Evolutionary conservation across 1,140 invertebrate species (phyloP).

Genomic region (Aphelinus certus): DNA sequence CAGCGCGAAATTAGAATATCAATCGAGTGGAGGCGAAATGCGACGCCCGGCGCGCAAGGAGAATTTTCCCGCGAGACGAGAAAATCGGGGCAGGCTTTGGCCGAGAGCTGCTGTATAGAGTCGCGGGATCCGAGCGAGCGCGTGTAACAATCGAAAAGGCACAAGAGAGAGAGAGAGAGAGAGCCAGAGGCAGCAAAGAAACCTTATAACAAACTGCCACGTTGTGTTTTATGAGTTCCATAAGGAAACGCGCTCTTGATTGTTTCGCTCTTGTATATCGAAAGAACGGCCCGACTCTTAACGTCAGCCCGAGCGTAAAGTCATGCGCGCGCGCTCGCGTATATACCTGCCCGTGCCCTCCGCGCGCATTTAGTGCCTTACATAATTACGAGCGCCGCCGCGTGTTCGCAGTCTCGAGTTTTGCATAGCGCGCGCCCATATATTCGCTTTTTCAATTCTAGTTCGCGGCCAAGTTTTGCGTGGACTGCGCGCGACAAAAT

Average conservation of each 20-base stretch:
- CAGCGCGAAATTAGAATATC: no score
- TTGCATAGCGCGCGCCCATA: no score
- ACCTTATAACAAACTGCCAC: constrained; percentile 51
- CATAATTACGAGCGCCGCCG: constrained; percentile 6
- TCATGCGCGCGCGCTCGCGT: not conserved
- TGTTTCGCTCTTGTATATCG: constrained; percentile 47
- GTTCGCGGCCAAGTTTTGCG: no score
- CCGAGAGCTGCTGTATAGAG: not conserved
- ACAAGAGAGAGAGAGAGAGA: constrained; percentile 8
- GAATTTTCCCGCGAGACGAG: no score
- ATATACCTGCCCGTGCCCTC: not conserved
- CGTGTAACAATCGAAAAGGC: not conserved
- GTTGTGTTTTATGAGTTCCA: constrained; percentile 57
- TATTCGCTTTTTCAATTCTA: no score
- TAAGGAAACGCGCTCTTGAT: constrained; percentile 56
- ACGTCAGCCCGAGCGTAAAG: not conserved
- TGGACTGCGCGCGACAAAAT: no score
- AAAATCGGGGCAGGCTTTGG: not conserved
- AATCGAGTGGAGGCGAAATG: no score
- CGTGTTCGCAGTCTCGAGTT: no score
- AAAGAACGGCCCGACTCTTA: constrained; percentile 9
- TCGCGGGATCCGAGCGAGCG: not conserved
- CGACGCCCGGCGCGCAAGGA: no score
- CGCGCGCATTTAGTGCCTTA: constrained; percentile 8
- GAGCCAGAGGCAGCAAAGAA: not conserved